Evolutionary conservation across 1,140 invertebrate species (phyloP), one percentile per base, ranked within the genome.

Genomic region (Muscidifurax raptorellus): DNA sequence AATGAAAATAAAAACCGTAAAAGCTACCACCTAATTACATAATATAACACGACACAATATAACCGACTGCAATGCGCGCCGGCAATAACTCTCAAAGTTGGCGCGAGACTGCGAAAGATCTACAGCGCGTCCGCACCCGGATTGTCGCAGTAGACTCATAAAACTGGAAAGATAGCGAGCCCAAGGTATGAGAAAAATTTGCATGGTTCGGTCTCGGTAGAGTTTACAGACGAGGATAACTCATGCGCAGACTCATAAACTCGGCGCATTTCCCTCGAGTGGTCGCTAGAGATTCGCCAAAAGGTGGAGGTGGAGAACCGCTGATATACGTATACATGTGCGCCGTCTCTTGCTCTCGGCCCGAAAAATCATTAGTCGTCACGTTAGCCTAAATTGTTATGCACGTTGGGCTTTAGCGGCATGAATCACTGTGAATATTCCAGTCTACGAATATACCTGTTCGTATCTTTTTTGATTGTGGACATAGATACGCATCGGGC

Each of bases 141-240:
- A 77, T 67, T 69, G 10, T 36, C 52, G 32, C 44, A 18, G 36
- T n/a, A n/a, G 74, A 22, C 44, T 1, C 30, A 22, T 82, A 82
- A 75, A 82, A 75, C 13, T 75, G 6, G 32, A 71, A 77, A 77
- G 40, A 69, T 66, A 79, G 22, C n/a, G 3, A n/a, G 9, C 13
- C 15, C 27, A 18, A 69, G 27, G 12, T 28, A 69, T 27, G 9
- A 15, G 30, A 67, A 78, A 78, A 78, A 64, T 78, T 28, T 78
- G 18, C 76, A 30, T 52, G n/a, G 28, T 66, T 28, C 76, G 59
- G 25, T 78, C 52, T 78, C 27, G 15, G 13, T 22, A n/a, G 12
- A 25, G 18, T 10, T 27, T 69, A 28, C 59, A 67, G n/a, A 13
- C 74, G 44, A 4, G 75, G 36, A 7, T 80, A 64, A 69, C 78